phyloP scores from a whole-genome alignment of 2,888 invertebrate genomes.

The Diogma glabrata region DNA sequence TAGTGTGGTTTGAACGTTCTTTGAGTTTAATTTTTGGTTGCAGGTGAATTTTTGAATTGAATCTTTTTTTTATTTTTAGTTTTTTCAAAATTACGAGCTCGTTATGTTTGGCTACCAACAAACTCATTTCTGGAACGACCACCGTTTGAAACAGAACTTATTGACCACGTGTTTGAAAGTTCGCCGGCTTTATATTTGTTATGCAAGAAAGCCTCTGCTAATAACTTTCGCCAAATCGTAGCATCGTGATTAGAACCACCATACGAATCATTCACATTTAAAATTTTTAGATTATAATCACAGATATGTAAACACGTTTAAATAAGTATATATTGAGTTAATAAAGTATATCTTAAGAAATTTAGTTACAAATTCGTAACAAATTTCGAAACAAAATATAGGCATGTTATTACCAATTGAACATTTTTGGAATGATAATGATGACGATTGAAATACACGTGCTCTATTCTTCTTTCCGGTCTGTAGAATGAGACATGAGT shows the following conservation, averaged over 20 bases:
- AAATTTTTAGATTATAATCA: neutral
- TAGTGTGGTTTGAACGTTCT: too few species aligned
- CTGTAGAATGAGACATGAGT: neutral
- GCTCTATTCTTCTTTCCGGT: neutral
- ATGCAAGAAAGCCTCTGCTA: neutral
- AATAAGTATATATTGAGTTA: too few species aligned
- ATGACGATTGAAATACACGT: neutral
- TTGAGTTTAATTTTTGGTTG: too few species aligned
- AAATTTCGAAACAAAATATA: too few species aligned
- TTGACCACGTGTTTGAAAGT: neutral
- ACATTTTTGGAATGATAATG: neutral
- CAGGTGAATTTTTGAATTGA: too few species aligned
- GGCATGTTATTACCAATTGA: constrained; percentile 1
- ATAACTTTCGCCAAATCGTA: neutral
- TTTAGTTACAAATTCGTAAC: too few species aligned
- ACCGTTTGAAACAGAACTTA: too few species aligned
- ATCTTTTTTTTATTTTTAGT: too few species aligned
- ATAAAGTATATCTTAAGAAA: too few species aligned
- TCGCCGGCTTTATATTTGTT: neutral
- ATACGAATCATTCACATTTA: neutral
- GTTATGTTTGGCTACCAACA: too few species aligned
- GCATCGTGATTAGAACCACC: neutral
- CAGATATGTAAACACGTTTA: neutral
- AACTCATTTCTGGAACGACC: too few species aligned
- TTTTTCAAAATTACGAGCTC: too few species aligned